Conservation (phyloP, 2,888 invertebrate species). For the Oxyteleia sp. region DNA sequence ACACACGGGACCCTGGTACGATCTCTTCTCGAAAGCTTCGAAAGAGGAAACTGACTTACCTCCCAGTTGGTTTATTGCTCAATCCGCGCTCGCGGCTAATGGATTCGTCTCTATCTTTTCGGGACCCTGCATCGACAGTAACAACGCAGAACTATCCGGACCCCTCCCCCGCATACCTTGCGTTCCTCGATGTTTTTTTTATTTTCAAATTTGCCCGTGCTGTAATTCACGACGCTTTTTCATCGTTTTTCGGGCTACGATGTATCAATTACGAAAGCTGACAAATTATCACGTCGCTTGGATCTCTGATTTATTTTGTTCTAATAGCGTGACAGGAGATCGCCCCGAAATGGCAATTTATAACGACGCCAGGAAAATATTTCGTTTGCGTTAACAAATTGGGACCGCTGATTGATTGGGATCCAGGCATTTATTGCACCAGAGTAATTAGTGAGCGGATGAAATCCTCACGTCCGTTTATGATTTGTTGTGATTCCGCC, state of each 20-base stretch:
- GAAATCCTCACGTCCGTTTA: slow-evolving; percentile 56
- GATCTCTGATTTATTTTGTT: slow-evolving; percentile 66
- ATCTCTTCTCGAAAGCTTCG: slow-evolving; percentile 72
- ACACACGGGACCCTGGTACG: slow-evolving; percentile 32
- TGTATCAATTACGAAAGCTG: slow-evolving; percentile 64
- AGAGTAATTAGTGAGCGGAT: slow-evolving; percentile 36
- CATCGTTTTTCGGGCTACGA: slow-evolving; percentile 27
- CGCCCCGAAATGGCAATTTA: slow-evolving; percentile 35
- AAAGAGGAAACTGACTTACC: slow-evolving; percentile 83
- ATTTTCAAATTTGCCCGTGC: slow-evolving; percentile 45
- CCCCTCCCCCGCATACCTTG: slow-evolving; percentile 40
- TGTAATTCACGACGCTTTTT: slow-evolving; percentile 38
- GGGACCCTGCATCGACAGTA: slow-evolving; percentile 71
- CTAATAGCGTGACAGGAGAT: slow-evolving; percentile 50
- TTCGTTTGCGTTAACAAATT: slow-evolving; percentile 56
- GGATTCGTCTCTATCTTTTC: slow-evolving; percentile 84
- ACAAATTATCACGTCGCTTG: slow-evolving; percentile 57
- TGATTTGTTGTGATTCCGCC: slow-evolving; percentile 62
- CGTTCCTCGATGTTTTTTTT: slow-evolving; percentile 56
- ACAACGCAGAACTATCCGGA: slow-evolving; percentile 55
- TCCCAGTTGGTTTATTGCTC: slow-evolving; percentile 87
- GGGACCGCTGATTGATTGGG: slow-evolving; percentile 49
- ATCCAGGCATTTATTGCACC: slow-evolving; percentile 21
- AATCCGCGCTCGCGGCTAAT: slow-evolving; percentile 86
- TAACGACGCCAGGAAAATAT: slow-evolving; percentile 24